These are phyloP conservation scores for Tholera decimalis DNA, from an alignment of 2,888 invertebrate species.

Conservation along the genomic window DNA sequence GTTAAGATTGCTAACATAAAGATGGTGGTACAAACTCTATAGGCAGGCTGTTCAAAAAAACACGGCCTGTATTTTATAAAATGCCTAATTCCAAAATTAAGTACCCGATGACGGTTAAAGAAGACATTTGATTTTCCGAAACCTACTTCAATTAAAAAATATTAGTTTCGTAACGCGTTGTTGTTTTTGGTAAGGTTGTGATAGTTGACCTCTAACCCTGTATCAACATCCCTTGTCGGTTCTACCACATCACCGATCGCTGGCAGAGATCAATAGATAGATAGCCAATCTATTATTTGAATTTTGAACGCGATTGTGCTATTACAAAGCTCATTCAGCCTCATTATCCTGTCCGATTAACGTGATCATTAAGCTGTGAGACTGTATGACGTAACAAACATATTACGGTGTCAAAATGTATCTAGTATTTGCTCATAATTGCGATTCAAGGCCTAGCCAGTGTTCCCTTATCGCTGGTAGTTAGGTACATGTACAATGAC, in stretches of 20 bases:
- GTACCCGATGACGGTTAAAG: no score
- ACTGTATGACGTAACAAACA: background rate
- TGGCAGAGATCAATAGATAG: slow-evolving; percentile 1
- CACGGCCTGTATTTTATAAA: no score
- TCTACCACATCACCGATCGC: background rate
- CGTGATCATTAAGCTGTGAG: slow-evolving; percentile 9
- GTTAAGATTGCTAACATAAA: no score
- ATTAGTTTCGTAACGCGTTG: no score
- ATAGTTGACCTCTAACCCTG: background rate
- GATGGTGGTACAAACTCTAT: no score
- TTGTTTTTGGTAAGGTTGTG: background rate
- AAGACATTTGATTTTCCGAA: no score
- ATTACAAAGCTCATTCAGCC: slow-evolving; percentile 17
- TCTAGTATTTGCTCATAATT: slow-evolving; percentile 26
- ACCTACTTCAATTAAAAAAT: no score
- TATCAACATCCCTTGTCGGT: background rate
- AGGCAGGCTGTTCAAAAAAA: no score
- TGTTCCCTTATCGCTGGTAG: slow-evolving; percentile 24
- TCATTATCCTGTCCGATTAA: slow-evolving; percentile 23
- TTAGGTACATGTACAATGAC: slow-evolving; percentile 38
- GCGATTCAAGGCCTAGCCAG: slow-evolving; percentile 7
- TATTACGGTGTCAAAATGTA: slow-evolving; percentile 2
- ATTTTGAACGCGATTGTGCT: slow-evolving; percentile 1
- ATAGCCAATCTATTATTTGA: slow-evolving; percentile 6
- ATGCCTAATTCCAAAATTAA: no score